phyloP scores from a whole-genome alignment of 2,888 invertebrate species.

The Macrosiphum euphorbiae region DNA sequence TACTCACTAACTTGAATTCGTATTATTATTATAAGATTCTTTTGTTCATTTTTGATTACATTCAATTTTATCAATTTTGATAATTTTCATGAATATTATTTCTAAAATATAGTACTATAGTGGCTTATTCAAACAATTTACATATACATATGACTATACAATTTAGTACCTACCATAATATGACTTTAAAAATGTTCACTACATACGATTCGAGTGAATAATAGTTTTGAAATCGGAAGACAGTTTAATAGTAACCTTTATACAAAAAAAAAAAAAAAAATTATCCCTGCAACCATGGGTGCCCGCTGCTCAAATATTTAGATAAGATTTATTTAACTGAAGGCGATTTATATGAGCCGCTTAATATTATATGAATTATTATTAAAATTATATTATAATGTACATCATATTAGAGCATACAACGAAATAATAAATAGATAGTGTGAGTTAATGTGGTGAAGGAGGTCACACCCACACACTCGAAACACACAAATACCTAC shows the following conservation, averaged over 20 bases:
- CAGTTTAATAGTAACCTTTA: no score
- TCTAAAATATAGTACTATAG: background rate
- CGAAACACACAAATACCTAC: background rate
- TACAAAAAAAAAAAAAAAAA: no score
- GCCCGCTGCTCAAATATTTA: no score
- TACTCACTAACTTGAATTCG: background rate
- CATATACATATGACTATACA: background rate
- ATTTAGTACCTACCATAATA: background rate
- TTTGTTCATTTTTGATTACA: background rate
- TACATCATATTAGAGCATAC: no score
- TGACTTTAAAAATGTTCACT: background rate
- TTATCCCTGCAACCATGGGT: no score
- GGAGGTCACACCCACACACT: background rate
- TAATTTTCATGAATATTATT: background rate
- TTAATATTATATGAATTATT: no score
- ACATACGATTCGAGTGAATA: background rate
- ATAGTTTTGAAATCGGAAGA: background rate
- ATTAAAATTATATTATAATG: no score
- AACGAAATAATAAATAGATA: no score
- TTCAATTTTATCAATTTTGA: background rate
- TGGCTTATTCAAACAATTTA: no score
- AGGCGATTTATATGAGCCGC: no score
- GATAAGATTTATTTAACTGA: no score
- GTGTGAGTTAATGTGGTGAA: no score
- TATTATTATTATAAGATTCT: background rate